Base-by-base conservation (phyloP, 2,113 vertebrate species). In the Beaufortia kweichowensis region DNA sequence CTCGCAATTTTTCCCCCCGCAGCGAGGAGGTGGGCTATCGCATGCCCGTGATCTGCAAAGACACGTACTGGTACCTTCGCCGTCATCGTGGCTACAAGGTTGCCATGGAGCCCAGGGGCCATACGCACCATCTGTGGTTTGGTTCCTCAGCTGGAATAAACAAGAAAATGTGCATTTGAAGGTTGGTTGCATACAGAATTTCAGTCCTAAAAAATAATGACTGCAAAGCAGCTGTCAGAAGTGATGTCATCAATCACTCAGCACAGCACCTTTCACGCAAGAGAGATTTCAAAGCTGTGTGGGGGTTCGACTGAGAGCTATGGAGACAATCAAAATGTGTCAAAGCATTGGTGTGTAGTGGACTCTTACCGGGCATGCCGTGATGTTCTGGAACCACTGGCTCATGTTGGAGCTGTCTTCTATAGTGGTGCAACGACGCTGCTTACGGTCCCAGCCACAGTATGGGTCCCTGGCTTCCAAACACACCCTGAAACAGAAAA, bases 381-480 rank as follows among this genome's bases (percentile, higher is more conserved):
- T 96, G 91, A 98, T 97, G 89, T 98, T 98, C 91, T 99, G 97
- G 75, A 89, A 96, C 97, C 97, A 99, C 78, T 96, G 95, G 87
- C 96, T 98, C 96, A 98, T 98, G 89, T 98, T 96, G 85, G 95
- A 94, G 83, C 96, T 98, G 88, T 99, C 96, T 84, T 98, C 95
- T 41, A 98, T 90, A 0, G 97, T 96, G 83, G 94, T 98, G 85
- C 97, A 99, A n/a, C 86, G 88, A 10, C 94, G 93, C 90, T 98
- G 94, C 79, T 95, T 94, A 79, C 88, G 88, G 78, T 99, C 97
- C 97, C 97, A 99, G 85, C 97, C 97, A 0, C 97, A 99, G 80
- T 98, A 99, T 0, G 97, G 97, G 85, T 99, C 97, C 86, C 96
- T 90, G 3, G 96, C 95, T 78, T 92, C 95, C 75, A 99, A 89